These are phyloP conservation scores for Acanthisitta chloris DNA, from an alignment of 2,113 vertebrate species.

Conservation along the genomic window DNA sequence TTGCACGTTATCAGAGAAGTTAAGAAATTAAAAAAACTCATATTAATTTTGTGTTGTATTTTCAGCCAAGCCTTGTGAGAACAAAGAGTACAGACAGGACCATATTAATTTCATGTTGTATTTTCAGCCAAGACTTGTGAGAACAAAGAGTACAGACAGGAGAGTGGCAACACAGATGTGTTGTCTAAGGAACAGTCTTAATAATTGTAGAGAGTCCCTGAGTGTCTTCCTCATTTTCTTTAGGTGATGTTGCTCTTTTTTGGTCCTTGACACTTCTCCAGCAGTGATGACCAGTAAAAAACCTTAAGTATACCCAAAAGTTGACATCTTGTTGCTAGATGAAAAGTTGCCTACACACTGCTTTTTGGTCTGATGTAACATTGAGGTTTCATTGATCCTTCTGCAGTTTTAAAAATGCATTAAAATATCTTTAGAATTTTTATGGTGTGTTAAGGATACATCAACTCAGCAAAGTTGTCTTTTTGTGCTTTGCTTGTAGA, in stretches of 20 bases:
- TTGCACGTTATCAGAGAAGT: neutral
- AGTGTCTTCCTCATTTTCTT: neutral
- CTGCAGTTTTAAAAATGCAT: neutral
- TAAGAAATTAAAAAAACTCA: neutral
- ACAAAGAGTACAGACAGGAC: neutral
- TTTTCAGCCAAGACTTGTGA: neutral
- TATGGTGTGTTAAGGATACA: neutral
- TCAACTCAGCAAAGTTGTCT: neutral
- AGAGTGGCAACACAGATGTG: neutral
- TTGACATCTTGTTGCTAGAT: neutral
- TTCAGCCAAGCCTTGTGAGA: neutral
- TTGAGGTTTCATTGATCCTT: neutral
- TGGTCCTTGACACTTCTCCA: neutral
- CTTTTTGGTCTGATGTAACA: neutral
- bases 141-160: neutral
- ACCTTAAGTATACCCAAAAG: neutral
- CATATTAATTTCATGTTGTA: neutral
- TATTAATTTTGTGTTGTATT: neutral
- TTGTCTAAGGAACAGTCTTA: neutral
- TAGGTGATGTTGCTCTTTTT: neutral
- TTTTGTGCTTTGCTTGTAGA: conserved; percentile 71
- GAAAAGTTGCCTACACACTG: neutral
- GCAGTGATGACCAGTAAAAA: neutral
- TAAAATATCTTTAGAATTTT: neutral
- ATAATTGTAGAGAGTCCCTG: neutral